These are phyloP conservation scores for Gymnoscopelus braueri DNA, from an alignment of 2,797 vertebrate species.

Conservation along the genomic window DNA sequence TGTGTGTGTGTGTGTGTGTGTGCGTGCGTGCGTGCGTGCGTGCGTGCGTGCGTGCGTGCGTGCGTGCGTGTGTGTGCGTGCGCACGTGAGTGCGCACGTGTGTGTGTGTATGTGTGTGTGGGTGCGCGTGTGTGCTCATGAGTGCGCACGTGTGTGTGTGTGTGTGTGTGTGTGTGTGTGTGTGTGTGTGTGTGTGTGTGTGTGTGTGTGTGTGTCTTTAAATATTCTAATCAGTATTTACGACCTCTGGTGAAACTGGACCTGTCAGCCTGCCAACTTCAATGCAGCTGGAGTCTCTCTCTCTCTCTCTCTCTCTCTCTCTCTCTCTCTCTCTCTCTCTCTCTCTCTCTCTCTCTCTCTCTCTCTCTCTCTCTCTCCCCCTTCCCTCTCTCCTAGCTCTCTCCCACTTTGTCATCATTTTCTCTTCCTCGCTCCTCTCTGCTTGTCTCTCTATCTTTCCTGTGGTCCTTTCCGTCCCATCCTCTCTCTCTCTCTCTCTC, in stretches of 20 bases:
- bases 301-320: slow-evolving; percentile 2
- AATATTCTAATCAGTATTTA: slow-evolving; percentile 78
- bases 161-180: slow-evolving; percentile 32
- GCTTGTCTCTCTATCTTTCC: not conserved
- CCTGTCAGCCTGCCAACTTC: slow-evolving; percentile 60
- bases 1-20: too few relatives aligned
- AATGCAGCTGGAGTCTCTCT: slow-evolving; percentile 52
- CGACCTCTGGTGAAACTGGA: slow-evolving; percentile 59
- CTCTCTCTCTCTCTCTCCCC: slow-evolving; percentile 3
- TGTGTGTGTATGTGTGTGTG: not conserved
- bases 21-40: too few relatives aligned
- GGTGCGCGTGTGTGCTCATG: not conserved
- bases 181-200: slow-evolving; percentile 6
- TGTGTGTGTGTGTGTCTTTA: slow-evolving; percentile 53
- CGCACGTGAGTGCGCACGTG: not conserved
- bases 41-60: not conserved
- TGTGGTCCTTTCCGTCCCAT: not conserved
- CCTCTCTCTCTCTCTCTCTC: slow-evolving; percentile 11
- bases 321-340: slow-evolving; percentile 5
- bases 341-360: slow-evolving; percentile 7
- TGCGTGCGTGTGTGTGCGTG: not conserved
- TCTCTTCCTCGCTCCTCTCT: not conserved
- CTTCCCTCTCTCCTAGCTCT: slow-evolving; percentile 1
- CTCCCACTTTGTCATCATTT: slow-evolving; percentile 19
- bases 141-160: not conserved